phyloP scores from a whole-genome alignment of 2,797 vertebrate genomes.

The Oreonectes daqikongensis region DNA sequence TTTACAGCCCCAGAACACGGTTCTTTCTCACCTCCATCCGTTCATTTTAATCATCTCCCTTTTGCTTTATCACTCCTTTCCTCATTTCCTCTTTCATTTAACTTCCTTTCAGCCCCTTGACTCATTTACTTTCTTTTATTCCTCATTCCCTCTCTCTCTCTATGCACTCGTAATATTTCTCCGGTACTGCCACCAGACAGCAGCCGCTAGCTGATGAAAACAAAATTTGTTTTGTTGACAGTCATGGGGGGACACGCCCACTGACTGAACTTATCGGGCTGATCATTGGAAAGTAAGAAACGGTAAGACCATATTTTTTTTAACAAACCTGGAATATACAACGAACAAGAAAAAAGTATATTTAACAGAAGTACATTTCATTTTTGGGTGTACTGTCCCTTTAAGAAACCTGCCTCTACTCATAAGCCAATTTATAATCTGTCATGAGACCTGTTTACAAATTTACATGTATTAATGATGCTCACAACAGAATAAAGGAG shows the following conservation, averaged over 20 bases:
- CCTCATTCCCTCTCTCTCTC: background rate
- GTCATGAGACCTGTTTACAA: background rate
- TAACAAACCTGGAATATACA: background rate
- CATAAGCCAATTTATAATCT: background rate
- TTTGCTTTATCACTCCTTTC: constrained; percentile 17
- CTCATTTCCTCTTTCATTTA: constrained; percentile 27
- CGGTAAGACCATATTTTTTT: too few relatives aligned
- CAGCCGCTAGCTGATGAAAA: background rate
- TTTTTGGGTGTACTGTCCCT: background rate
- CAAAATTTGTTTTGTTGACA: constrained; percentile 12
- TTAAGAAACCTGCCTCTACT: background rate
- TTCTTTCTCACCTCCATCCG: constrained; percentile 10
- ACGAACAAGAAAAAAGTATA: background rate
- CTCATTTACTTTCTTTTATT: constrained; percentile 16
- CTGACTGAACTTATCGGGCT: background rate
- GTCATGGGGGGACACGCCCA: background rate
- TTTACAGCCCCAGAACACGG: constrained; percentile 11
- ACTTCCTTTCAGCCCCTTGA: constrained; percentile 1
- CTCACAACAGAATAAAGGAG: background rate
- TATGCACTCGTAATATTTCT: constrained; percentile 9
- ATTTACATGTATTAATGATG: constrained; percentile 14
- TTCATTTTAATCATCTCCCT: constrained; percentile 21
- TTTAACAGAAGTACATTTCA: background rate
- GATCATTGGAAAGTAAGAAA: background rate
- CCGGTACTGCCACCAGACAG: background rate